These are phyloP conservation scores for Amiota mariae DNA, from an alignment of 2,888 invertebrate genomes.

Conservation along the genomic window DNA sequence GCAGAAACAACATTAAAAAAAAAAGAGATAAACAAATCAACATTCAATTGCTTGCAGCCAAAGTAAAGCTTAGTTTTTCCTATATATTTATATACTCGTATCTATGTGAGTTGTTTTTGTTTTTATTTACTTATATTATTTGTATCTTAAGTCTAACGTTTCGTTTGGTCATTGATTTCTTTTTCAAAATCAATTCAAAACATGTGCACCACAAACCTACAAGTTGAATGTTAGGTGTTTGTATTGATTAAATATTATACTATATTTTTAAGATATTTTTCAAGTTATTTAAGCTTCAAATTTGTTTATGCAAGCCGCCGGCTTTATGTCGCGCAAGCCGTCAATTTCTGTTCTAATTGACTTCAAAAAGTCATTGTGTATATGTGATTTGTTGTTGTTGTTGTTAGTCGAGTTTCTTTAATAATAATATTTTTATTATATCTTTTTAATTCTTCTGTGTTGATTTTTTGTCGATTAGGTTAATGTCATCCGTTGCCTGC, in stretches of 20 bases:
- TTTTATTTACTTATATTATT: slow-evolving; percentile 38
- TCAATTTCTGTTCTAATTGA: slow-evolving; percentile 59
- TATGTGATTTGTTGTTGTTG: slow-evolving; percentile 34
- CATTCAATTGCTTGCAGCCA: background rate
- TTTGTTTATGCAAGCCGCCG: slow-evolving; percentile 12
- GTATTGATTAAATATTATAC: slow-evolving; percentile 12
- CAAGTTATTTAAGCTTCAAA: background rate
- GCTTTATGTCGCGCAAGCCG: slow-evolving; percentile 28
- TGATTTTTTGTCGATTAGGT: slow-evolving; percentile 43
- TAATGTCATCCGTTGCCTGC: slow-evolving; percentile 64
- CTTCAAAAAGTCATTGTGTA: slow-evolving; percentile 56
- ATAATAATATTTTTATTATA: slow-evolving; percentile 53
- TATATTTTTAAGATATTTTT: background rate
- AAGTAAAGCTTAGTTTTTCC: background rate
- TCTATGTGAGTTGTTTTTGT: slow-evolving; percentile 22
- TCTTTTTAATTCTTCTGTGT: slow-evolving; percentile 2
- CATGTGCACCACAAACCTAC: slow-evolving; percentile 30
- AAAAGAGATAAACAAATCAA: background rate
- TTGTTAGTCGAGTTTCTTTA: slow-evolving; percentile 43
- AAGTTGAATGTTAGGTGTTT: slow-evolving; percentile 25
- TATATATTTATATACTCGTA: background rate
- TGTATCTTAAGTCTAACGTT: slow-evolving; percentile 31
- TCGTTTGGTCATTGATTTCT: slow-evolving; percentile 13
- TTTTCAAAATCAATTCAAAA: slow-evolving; percentile 11
- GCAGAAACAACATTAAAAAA: background rate